A percentile compares a stretch with the other conserved stretches of the same genome.
Evolutionary conservation across 2,113 vertebrate species (phyloP).

Genomic region (Hemiscyllium ocellatum): DNA sequence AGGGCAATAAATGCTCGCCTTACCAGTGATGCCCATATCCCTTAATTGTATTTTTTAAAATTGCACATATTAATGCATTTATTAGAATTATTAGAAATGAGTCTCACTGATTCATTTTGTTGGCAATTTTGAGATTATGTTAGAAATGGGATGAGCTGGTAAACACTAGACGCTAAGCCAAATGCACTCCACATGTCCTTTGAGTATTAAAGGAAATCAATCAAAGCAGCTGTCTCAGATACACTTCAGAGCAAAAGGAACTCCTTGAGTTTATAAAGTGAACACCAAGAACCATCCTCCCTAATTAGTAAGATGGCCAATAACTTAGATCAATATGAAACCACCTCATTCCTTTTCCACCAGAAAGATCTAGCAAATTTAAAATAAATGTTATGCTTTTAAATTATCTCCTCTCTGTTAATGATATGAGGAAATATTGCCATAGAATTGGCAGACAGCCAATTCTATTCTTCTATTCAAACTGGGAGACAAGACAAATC

Average conservation of each 20-base stretch:
- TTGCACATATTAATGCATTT: background rate
- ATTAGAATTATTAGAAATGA: background rate
- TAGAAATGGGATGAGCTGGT: background rate
- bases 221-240: background rate
- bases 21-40: background rate
- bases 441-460: background rate
- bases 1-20: background rate
- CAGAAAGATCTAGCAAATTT: background rate
- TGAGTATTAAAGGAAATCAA: background rate
- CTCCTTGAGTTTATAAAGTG: background rate
- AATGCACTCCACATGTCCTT: background rate
- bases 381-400: background rate
- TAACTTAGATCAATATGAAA: background rate
- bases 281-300: background rate
- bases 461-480: background rate
- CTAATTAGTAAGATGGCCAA: background rate
- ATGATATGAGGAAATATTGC: background rate
- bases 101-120: background rate
- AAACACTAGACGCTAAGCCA: background rate
- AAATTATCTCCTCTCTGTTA: conserved; percentile 1
- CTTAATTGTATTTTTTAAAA: background rate
- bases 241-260: background rate
- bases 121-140: background rate
- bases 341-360: background rate
- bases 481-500: background rate